Evolutionary conservation across 2,797 vertebrate genomes (phyloP).

Genomic region (Macroramphosus scolopax): DNA sequence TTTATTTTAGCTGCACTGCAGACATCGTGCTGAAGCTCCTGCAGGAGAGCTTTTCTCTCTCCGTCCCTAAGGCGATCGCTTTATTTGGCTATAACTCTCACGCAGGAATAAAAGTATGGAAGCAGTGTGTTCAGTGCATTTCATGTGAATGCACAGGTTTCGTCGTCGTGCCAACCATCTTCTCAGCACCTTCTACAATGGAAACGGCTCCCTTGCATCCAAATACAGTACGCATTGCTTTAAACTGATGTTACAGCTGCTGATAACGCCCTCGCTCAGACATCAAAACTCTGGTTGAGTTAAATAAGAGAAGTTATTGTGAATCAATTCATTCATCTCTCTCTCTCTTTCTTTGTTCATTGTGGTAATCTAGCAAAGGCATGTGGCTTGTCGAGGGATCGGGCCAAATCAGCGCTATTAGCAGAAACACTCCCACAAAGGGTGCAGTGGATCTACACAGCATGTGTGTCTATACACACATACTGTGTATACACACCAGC

Average conservation of each 20-base stretch:
- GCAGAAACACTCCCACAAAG: too few relatives aligned
- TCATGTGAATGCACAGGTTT: slow-evolving; percentile 1
- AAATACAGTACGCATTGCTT: neutral
- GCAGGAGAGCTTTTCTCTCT: slow-evolving; percentile 23
- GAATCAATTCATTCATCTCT: slow-evolving; percentile 28
- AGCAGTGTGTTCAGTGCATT: neutral
- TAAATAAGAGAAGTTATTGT: slow-evolving; percentile 26
- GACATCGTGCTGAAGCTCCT: slow-evolving; percentile 18
- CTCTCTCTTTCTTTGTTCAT: slow-evolving; percentile 33
- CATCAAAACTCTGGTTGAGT: slow-evolving; percentile 9
- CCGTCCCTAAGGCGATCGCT: slow-evolving; percentile 37
- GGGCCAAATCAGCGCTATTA: slow-evolving; percentile 43
- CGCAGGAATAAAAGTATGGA: neutral
- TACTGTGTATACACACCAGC: too few relatives aligned
- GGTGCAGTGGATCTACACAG: too few relatives aligned
- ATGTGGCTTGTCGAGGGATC: slow-evolving; percentile 48
- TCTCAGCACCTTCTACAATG: slow-evolving; percentile 1
- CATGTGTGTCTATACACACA: too few relatives aligned
- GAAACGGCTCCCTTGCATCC: neutral
- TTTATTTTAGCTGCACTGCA: slow-evolving; percentile 48
- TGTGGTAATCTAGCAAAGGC: slow-evolving; percentile 38
- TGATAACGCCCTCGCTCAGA: neutral
- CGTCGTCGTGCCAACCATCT: too few relatives aligned
- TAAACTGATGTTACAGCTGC: neutral
- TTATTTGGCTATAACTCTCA: slow-evolving; percentile 9